phyloP scores from a whole-genome alignment of 2,888 invertebrate genomes.

The Nebria brevicollis region DNA sequence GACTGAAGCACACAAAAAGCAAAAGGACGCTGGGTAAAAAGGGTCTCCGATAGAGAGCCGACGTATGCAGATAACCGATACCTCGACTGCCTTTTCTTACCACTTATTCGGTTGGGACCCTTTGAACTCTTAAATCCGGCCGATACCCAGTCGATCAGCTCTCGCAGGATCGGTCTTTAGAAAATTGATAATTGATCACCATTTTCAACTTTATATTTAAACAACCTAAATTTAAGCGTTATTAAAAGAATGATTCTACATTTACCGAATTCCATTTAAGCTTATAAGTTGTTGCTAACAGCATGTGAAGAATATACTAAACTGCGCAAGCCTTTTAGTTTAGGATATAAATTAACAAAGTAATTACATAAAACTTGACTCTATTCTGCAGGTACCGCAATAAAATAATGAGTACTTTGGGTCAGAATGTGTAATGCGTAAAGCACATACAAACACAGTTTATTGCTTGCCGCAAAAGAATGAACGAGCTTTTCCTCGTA shows the following conservation, averaged over 20 bases:
- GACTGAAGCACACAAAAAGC: slow-evolving; percentile 31
- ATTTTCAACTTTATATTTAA: neutral
- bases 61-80: slow-evolving; percentile 35
- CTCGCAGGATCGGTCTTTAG: neutral
- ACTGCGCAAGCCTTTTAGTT: too few species aligned
- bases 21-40: slow-evolving; percentile 25
- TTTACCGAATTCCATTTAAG: too few species aligned
- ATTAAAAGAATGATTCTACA: neutral
- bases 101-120: neutral
- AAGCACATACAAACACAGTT: too few species aligned
- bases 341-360: too few species aligned
- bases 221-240: neutral
- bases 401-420: too few species aligned
- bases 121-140: neutral
- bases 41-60: slow-evolving; percentile 28
- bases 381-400: too few species aligned
- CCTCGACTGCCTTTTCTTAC: neutral
- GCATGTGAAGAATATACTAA: too few species aligned
- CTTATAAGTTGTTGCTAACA: too few species aligned
- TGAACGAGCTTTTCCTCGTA: too few species aligned
- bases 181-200: neutral
- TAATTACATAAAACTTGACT: too few species aligned
- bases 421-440: too few species aligned
- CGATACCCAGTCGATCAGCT: neutral
- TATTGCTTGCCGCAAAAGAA: too few species aligned